phyloP scores from a whole-genome alignment of 2,888 invertebrate species.

The Galerucella pusilla region DNA sequence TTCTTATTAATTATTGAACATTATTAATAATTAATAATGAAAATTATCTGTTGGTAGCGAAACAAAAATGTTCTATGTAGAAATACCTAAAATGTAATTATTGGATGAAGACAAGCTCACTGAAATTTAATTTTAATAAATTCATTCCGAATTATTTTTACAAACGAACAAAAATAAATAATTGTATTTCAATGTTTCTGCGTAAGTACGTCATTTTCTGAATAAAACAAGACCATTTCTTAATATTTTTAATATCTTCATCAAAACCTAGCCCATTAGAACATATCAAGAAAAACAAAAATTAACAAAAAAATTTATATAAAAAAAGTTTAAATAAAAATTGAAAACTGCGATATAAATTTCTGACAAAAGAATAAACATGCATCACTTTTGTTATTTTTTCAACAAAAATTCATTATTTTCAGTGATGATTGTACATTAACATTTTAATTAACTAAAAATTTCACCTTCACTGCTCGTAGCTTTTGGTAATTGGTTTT shows the following conservation, averaged over 20 bases:
- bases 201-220: not conserved
- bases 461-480: not conserved
- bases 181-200: not conserved
- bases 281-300: not conserved
- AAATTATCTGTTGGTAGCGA: too few relatives aligned
- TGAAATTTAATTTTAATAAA: too few relatives aligned
- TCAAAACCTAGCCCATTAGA: slow-evolving; percentile 7
- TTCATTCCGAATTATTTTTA: too few relatives aligned
- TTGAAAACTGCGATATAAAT: not conserved
- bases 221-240: not conserved
- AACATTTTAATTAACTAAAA: not conserved
- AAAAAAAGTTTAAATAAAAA: slow-evolving; percentile 2
- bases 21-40: too few relatives aligned
- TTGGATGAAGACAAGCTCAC: too few relatives aligned
- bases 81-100: too few relatives aligned
- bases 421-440: not conserved
- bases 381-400: not conserved
- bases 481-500: not conserved
- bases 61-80: too few relatives aligned
- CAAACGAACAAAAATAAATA: too few relatives aligned
- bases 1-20: too few relatives aligned
- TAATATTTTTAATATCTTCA: slow-evolving; percentile 14
- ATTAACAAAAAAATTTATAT: slow-evolving; percentile 10
- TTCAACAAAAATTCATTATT: not conserved
- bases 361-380: too few relatives aligned